phyloP scores from a whole-genome alignment of 2,113 vertebrate species.

The Apistogramma diplotaenia region DNA sequence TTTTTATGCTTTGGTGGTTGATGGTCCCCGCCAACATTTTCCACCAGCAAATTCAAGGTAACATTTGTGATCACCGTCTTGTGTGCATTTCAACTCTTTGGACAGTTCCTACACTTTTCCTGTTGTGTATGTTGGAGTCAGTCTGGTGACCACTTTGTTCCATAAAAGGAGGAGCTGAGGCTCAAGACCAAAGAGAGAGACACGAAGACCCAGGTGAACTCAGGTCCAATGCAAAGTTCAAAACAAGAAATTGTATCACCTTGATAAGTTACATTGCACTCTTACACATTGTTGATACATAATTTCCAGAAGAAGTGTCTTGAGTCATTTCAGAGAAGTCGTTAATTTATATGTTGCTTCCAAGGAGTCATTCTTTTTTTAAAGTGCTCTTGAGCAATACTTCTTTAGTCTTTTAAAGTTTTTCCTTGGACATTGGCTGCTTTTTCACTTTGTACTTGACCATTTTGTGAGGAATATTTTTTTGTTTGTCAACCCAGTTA shows the following conservation, averaged over 20 bases:
- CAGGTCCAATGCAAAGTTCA: neutral
- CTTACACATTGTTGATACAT: neutral
- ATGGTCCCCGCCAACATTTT: neutral
- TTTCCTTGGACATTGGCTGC: too few species aligned
- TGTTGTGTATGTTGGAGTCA: neutral
- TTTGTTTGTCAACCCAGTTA: too few species aligned
- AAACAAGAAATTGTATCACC: fast-evolving
- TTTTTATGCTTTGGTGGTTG: neutral
- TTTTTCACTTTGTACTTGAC: too few species aligned
- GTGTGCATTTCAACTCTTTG: neutral
- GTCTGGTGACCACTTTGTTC: conserved; percentile 39
- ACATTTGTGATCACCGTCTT: neutral
- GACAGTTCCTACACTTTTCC: neutral
- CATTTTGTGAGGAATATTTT: too few species aligned
- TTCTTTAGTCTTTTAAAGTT: too few species aligned
- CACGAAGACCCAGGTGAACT: conserved; percentile 43
- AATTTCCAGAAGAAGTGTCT: neutral
- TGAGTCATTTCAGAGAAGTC: neutral
- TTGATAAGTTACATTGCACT: neutral
- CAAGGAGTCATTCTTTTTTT: too few species aligned
- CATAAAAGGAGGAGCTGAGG: conserved; percentile 19
- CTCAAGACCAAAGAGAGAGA: conserved; percentile 39
- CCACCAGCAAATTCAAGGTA: neutral
- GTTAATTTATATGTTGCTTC: too few species aligned
- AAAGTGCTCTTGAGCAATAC: too few species aligned